These are phyloP conservation scores for Silurus meridionalis DNA, from an alignment of 2,113 vertebrate genomes.

Conservation along the genomic window DNA sequence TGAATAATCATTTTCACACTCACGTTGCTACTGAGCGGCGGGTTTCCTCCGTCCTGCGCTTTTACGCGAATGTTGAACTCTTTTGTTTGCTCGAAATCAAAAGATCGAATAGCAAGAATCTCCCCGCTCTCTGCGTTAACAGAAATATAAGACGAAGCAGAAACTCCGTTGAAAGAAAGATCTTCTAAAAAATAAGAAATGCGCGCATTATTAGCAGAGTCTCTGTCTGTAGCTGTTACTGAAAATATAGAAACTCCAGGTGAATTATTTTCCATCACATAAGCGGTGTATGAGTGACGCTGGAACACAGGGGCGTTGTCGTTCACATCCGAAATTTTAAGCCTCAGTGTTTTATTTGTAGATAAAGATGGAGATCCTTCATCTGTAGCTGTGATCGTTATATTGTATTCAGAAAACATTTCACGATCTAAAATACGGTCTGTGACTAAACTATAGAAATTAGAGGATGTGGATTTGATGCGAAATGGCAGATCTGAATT, in stretches of 20 bases:
- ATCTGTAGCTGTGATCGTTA: constrained; percentile 44
- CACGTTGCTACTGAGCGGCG: too few relatives aligned
- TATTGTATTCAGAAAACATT: constrained; percentile 50
- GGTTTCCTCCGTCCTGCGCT: too few relatives aligned
- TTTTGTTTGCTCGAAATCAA: too few relatives aligned
- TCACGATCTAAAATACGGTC: constrained; percentile 59
- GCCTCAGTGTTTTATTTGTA: too few relatives aligned
- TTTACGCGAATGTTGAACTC: too few relatives aligned
- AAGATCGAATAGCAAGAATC: too few relatives aligned
- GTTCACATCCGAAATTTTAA: too few relatives aligned
- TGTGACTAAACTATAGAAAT: constrained; percentile 66
- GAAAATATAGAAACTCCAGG: constrained; percentile 65
- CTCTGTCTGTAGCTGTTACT: constrained; percentile 62
- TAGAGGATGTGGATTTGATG: constrained; percentile 62
- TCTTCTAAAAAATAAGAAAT: constrained; percentile 64
- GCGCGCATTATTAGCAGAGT: constrained; percentile 60
- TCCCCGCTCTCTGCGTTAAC: constrained; percentile 54
- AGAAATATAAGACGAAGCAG: too few relatives aligned
- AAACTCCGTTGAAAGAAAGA: too few relatives aligned
- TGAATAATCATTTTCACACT: too few relatives aligned
- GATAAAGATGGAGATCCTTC: too few relatives aligned
- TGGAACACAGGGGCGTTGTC: constrained; percentile 10
- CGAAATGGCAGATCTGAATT: constrained; percentile 62
- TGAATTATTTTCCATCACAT: constrained; percentile 70
- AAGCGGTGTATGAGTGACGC: constrained; percentile 53